Conservation (phyloP, 2,888 invertebrate species). For the Timema cristinae region DNA sequence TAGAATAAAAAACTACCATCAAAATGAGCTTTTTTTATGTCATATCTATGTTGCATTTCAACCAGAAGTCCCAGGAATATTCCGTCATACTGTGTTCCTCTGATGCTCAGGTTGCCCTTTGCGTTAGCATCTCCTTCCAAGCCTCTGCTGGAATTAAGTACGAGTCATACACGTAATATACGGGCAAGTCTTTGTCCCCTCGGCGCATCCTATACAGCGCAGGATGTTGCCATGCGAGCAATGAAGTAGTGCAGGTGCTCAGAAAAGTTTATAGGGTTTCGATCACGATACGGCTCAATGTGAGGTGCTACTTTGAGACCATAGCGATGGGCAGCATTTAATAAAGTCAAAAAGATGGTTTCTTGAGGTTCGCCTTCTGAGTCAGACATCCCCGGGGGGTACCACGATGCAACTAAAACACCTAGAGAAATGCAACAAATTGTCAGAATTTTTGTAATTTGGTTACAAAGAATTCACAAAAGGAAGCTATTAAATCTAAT, state of each 20-base stretch:
- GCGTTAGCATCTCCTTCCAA: slow-evolving; percentile 51
- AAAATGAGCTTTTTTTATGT: slow-evolving; percentile 51
- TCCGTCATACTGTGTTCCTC: slow-evolving; percentile 54
- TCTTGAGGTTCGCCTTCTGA: slow-evolving; percentile 41
- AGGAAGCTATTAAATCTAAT: no score
- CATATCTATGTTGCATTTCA: slow-evolving; percentile 51
- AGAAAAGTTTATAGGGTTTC: slow-evolving; percentile 49
- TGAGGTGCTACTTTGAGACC: slow-evolving; percentile 56
- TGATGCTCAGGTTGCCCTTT: slow-evolving; percentile 47
- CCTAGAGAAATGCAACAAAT: slow-evolving; percentile 41
- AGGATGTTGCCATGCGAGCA: slow-evolving; percentile 51
- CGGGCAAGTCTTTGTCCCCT: slow-evolving; percentile 47
- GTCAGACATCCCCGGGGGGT: slow-evolving; percentile 46
- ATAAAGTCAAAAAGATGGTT: slow-evolving; percentile 43
- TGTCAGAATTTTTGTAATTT: no score
- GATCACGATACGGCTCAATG: slow-evolving; percentile 55
- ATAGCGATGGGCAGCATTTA: slow-evolving; percentile 47
- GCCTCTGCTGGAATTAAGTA: slow-evolving; percentile 51
- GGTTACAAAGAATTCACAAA: no score
- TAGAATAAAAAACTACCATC: slow-evolving; percentile 42
- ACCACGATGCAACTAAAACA: slow-evolving; percentile 56
- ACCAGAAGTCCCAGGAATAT: slow-evolving; percentile 57
- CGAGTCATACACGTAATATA: slow-evolving; percentile 63
- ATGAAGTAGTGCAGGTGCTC: slow-evolving; percentile 48
- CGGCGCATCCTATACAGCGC: slow-evolving; percentile 50